Base-by-base conservation (phyloP, 64 coral and sea anemone species). In the Cladopsammia gracilis region DNA sequence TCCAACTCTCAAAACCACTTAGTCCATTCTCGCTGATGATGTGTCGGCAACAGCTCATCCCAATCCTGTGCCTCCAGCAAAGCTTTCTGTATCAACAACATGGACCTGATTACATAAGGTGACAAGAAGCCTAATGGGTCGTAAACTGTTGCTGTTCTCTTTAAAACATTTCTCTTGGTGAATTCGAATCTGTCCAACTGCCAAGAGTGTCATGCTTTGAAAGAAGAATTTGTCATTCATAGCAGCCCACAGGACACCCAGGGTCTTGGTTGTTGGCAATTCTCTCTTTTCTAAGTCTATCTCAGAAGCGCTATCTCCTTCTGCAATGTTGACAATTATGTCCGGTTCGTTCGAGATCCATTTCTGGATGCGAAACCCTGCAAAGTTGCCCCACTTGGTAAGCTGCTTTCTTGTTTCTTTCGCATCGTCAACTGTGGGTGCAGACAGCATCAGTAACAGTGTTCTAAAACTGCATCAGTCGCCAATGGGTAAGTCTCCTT, bases 131-230 rank as follows among this genome's bases (percentile, higher is more conserved):
- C n/a, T n/a, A n/a, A n/a, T n/a, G n/a, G n/a, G n/a, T n/a, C n/a
- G n/a, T n/a, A n/a, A n/a, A n/a, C n/a, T n/a, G n/a, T n/a, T n/a
- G n/a, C n/a, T n/a, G n/a, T n/a, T n/a, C n/a, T n/a, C n/a, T n/a
- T n/a, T n/a, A n/a, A n/a, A n/a, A n/a, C n/a, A n/a, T 96, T 96
- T 14, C 79, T 15, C 61, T 92, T 96, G 4, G 94, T 96, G 16
- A 72, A 86, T n/a, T 68, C 75, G 50, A 90, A 96, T 23, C 88
- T 60, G 20, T 88, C 49, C 10, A 64, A 14, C 8, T 59, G 94
- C 25, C 83, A 74, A 13, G 75, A 87, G 15, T 93, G 85, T 19
- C 46, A n/a, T n/a, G n/a, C n/a, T n/a, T n/a, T n/a, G 20, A 58
- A 93, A 89, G 34, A 43, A 79, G 25, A 94, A 89, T 77, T 87